Evolutionary conservation across 2,888 invertebrate genomes (phyloP).

Genomic region (Germaria angustata): DNA sequence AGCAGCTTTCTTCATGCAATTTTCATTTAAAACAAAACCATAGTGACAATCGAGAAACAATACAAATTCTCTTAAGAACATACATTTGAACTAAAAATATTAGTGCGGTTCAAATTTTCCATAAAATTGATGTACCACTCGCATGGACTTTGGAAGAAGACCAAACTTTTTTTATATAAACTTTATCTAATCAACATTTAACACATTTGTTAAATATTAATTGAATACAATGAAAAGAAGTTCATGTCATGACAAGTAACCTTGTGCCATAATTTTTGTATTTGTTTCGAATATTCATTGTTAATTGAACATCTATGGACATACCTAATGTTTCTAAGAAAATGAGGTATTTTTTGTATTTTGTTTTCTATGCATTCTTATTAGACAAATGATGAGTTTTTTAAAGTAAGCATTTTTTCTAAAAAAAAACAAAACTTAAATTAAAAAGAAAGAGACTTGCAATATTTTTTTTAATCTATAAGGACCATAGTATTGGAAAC

Average conservation of each 20-base stretch:
- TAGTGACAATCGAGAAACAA: constrained; percentile 58
- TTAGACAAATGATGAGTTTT: constrained; percentile 13
- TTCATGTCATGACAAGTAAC: too few relatives aligned
- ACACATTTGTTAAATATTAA: too few relatives aligned
- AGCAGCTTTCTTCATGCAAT: constrained; percentile 45
- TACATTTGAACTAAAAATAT: neutral
- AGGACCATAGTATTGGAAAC: too few relatives aligned
- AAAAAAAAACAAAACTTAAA: neutral
- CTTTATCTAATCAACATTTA: too few relatives aligned
- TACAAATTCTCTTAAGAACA: constrained; percentile 24
- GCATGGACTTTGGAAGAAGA: too few relatives aligned
- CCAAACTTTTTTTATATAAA: too few relatives aligned
- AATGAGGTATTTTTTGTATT: too few relatives aligned
- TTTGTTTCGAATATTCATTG: neutral
- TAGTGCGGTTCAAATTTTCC: neutral
- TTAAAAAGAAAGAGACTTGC: neutral
- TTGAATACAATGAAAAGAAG: too few relatives aligned
- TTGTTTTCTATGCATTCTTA: neutral
- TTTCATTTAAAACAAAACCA: constrained; percentile 48
- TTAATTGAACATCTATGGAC: neutral
- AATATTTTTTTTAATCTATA: neutral
- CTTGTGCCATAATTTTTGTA: too few relatives aligned
- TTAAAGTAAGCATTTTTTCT: neutral
- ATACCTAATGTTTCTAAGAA: neutral
- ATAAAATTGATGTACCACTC: too few relatives aligned